These are phyloP conservation scores for Beris chalybata DNA, from an alignment of 2,888 invertebrate species.

Conservation along the genomic window DNA sequence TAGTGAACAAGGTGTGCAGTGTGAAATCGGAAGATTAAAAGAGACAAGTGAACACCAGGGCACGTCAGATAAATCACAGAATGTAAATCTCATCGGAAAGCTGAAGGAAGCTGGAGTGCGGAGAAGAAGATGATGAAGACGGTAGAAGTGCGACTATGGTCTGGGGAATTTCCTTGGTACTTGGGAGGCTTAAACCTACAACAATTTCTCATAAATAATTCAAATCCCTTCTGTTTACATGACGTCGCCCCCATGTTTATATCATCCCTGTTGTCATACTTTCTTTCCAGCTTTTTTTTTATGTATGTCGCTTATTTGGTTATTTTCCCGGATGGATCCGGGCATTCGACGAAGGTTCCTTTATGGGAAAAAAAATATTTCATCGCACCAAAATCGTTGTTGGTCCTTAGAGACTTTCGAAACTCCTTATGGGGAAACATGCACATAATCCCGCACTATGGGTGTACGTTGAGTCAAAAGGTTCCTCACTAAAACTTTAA, in stretches of 20 bases:
- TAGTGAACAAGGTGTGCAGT: slow-evolving; percentile 18
- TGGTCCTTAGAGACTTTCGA: slow-evolving; percentile 3
- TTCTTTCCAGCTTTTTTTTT: neutral
- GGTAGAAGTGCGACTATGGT: slow-evolving; percentile 4
- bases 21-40: slow-evolving; percentile 12
- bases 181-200: slow-evolving; percentile 19
- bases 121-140: neutral
- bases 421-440: slow-evolving; percentile 10
- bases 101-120: slow-evolving; percentile 2
- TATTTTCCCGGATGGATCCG: neutral
- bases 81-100: slow-evolving; percentile 26
- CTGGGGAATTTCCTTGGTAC: no score
- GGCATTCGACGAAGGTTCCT: neutral
- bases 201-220: slow-evolving; percentile 30
- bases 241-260: slow-evolving; percentile 23
- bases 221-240: slow-evolving; percentile 33
- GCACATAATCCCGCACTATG: slow-evolving; percentile 2
- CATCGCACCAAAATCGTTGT: neutral
- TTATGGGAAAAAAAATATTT: slow-evolving; percentile 10
- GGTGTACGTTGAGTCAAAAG: slow-evolving; percentile 16
- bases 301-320: slow-evolving; percentile 10
- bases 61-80: slow-evolving; percentile 30
- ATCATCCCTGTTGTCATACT: slow-evolving; percentile 23
- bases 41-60: slow-evolving; percentile 17
- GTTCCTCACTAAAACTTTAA: slow-evolving; percentile 26